Evolutionary conservation across 2,113 vertebrate genomes (phyloP).

Genomic region (Choloepus hoffmanni): DNA sequence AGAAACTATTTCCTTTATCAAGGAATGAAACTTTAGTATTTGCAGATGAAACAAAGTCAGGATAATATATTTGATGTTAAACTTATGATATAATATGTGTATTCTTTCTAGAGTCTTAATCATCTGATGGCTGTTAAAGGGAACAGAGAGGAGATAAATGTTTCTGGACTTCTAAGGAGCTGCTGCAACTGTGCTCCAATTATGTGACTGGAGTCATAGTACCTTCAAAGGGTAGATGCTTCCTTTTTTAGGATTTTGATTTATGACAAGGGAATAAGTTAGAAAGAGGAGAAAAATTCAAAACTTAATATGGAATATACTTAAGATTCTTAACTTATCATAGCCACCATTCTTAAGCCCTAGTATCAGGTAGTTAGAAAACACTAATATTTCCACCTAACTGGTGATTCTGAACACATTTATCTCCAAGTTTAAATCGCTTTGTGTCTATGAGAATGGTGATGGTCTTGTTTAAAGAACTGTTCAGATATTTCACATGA

Average conservation of each 20-base stretch:
- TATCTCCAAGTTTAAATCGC: background rate
- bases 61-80: background rate
- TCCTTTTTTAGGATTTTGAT: background rate
- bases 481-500: background rate
- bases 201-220: background rate
- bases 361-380: background rate
- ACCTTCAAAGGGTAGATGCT: background rate
- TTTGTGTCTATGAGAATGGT: background rate
- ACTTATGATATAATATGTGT: background rate
- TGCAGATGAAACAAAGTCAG: background rate
- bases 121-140: background rate
- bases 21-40: background rate
- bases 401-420: background rate
- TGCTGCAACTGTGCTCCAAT: background rate
- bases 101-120: background rate
- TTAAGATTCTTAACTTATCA: constrained; percentile 2
- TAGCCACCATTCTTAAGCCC: background rate
- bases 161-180: background rate
- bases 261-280: background rate
- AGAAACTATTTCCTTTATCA: background rate
- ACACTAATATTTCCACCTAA: background rate
- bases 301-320: background rate
- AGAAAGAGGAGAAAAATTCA: background rate
- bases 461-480: background rate
- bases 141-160: background rate